Percentiles rank a stretch among this genome's conserved stretches.
Conservation (phyloP, 2,888 invertebrate species). For the Andricus quercusramuli region DNA sequence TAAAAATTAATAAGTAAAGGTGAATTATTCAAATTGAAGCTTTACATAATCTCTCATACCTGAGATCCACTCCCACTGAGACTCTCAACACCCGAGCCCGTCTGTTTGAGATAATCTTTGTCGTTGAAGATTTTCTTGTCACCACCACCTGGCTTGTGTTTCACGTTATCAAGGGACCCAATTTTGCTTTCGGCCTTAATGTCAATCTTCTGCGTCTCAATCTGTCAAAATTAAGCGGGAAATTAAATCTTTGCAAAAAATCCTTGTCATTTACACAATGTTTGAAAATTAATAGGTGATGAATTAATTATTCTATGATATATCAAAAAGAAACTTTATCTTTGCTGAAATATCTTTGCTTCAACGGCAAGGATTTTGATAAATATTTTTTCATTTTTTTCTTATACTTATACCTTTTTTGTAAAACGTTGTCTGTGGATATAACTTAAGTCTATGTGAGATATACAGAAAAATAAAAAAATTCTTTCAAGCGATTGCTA, state of each 20-base stretch:
- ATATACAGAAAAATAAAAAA: background rate
- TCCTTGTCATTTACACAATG: background rate
- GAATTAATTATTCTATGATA: background rate
- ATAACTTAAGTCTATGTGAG: background rate
- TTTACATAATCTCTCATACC: slow-evolving; percentile 62
- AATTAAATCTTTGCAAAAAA: background rate
- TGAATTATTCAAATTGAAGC: background rate
- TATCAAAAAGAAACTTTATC: background rate
- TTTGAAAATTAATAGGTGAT: background rate
- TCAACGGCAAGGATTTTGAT: too few relatives aligned
- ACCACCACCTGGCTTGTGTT: slow-evolving; percentile 95
- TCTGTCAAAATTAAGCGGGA: slow-evolving; percentile 80
- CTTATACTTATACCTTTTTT: slow-evolving; percentile 19
- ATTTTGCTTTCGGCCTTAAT: slow-evolving; percentile 96
- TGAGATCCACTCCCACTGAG: slow-evolving; percentile 74
- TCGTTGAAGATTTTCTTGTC: slow-evolving; percentile 96
- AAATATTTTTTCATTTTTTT: background rate
- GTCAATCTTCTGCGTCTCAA: slow-evolving; percentile 93
- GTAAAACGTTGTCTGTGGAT: background rate
- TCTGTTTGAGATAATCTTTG: slow-evolving; percentile 93
- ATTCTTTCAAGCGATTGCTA: slow-evolving; percentile 14
- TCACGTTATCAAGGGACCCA: slow-evolving; percentile 94
- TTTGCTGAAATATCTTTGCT: background rate
- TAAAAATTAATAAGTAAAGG: background rate
- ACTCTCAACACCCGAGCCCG: slow-evolving; percentile 70